A percentile compares a stretch with the other conserved stretches of the same genome.
phyloP scores from a whole-genome alignment of 2,113 vertebrate species.

The Marcusenius ussheri region DNA sequence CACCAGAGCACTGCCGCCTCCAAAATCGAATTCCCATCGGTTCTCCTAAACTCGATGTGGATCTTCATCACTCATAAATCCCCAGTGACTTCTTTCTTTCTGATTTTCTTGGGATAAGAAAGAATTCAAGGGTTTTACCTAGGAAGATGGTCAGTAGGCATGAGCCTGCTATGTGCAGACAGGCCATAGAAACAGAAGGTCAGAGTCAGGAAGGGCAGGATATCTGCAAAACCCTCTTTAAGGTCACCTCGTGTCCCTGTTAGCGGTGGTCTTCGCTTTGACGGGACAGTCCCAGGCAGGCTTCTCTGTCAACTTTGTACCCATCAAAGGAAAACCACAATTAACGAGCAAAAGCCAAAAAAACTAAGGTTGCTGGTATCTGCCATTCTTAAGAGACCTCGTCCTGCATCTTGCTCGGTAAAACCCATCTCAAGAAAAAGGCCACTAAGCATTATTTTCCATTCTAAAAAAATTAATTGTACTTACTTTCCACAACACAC shows the following conservation, averaged over 20 bases:
- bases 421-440: constrained; percentile 48
- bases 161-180: neutral
- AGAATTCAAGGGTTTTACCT: constrained; percentile 58
- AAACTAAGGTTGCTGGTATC: constrained; percentile 25
- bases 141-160: constrained; percentile 43
- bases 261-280: neutral
- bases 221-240: neutral
- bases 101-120: constrained; percentile 40
- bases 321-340: neutral
- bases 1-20: constrained; percentile 37
- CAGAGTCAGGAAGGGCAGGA: neutral
- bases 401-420: constrained; percentile 47
- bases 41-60: constrained; percentile 21
- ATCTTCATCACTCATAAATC: constrained; percentile 39
- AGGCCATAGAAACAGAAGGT: neutral
- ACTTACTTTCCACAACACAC: constrained; percentile 15
- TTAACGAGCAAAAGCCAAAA: constrained; percentile 23
- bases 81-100: constrained; percentile 43
- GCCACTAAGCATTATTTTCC: constrained; percentile 45
- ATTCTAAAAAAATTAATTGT: constrained; percentile 33
- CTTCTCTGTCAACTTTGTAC: neutral
- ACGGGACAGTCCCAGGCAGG: neutral
- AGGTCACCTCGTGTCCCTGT: neutral
- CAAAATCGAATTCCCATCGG: constrained; percentile 25
- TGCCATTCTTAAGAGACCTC: constrained; percentile 44